Percentiles rank a stretch among this genome's conserved stretches.
Evolutionary conservation across 2,113 vertebrate genomes (phyloP).

Genomic region (Ahaetulla prasina): DNA sequence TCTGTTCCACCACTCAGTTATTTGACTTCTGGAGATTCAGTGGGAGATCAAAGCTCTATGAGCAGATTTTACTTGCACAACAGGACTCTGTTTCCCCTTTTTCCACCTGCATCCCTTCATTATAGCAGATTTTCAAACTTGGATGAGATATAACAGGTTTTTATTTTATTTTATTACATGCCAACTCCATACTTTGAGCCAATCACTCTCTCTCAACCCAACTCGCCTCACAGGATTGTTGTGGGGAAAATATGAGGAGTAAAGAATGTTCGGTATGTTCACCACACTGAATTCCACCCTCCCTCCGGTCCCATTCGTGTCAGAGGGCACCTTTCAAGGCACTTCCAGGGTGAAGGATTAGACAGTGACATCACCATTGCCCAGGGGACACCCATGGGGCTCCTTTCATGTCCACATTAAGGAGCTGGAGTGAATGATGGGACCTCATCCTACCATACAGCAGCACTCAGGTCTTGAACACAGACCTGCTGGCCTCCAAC

Average conservation of each 20-base stretch:
- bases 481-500: not conserved
- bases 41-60: not conserved
- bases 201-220: not conserved
- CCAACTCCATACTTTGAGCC: not conserved
- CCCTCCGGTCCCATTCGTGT: not conserved
- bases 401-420: not conserved
- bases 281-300: not conserved
- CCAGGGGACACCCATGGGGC: not conserved
- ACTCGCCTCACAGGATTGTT: not conserved
- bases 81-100: not conserved
- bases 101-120: not conserved
- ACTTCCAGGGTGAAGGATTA: not conserved
- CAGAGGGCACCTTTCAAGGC: not conserved
- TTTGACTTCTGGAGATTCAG: not conserved
- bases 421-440: not conserved
- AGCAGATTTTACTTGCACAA: not conserved
- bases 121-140: not conserved
- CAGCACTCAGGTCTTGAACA: not conserved
- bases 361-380: not conserved
- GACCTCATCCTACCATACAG: not conserved
- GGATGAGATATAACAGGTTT: not conserved
- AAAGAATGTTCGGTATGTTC: not conserved
- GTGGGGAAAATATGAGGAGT: not conserved
- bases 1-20: not conserved
- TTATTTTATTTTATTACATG: not conserved